Conservation (phyloP, 2,113 vertebrate genomes). For the Bos javanicus region DNA sequence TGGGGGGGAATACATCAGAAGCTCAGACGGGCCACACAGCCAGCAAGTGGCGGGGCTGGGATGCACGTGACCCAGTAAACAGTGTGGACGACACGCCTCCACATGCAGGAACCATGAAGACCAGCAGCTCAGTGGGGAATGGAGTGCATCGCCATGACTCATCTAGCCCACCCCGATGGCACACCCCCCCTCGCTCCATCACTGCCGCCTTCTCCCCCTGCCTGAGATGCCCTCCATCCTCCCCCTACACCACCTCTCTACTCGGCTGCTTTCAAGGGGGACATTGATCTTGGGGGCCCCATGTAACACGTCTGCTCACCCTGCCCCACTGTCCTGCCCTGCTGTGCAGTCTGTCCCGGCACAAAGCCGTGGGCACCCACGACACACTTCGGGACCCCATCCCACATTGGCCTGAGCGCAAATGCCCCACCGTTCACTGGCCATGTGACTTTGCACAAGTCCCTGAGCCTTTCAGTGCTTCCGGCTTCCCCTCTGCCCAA, state of each 20-base stretch:
- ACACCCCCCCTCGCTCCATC: rapidly evolving
- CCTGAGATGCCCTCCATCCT: rapidly evolving
- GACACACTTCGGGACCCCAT: rapidly evolving
- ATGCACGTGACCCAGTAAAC: rapidly evolving
- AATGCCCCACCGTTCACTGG: background rate
- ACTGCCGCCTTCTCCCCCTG: background rate
- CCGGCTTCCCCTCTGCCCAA: background rate
- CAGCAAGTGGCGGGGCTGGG: background rate
- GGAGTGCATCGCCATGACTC: rapidly evolving
- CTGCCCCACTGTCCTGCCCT: background rate
- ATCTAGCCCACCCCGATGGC: rapidly evolving
- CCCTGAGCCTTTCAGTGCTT: background rate
- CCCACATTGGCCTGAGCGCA: background rate
- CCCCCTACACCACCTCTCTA: background rate
- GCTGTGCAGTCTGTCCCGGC: no score
- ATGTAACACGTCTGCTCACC: rapidly evolving
- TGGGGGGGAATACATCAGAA: background rate
- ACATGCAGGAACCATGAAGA: background rate
- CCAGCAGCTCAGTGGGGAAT: rapidly evolving
- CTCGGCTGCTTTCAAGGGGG: background rate
- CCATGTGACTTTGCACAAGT: background rate
- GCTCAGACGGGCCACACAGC: background rate
- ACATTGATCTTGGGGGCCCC: background rate
- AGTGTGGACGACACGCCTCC: rapidly evolving
- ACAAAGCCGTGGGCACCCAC: background rate